Evolutionary conservation across 35 echinoderm and acorn worm genomes (phyloP).

Genomic region (Hemicentrotus pulcherrimus): DNA sequence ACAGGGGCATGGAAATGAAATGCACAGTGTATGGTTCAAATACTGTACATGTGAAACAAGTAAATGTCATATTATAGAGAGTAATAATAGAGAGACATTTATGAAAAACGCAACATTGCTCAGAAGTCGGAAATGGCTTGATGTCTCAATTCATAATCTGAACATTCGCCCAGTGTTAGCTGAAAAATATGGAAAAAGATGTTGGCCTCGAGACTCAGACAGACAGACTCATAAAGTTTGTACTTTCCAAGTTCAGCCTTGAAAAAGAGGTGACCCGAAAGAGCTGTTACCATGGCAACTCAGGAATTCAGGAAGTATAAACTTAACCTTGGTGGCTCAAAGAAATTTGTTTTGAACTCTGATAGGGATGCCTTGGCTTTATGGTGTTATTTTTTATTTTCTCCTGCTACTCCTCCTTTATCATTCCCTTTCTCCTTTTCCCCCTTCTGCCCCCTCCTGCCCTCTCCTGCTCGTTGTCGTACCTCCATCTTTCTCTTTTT

Average conservation of each 20-base stretch:
- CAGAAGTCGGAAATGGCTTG: background rate
- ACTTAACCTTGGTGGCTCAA: background rate
- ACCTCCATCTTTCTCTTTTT: background rate
- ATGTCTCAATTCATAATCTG: background rate
- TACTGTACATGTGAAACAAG: background rate
- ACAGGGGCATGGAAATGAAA: too few species aligned
- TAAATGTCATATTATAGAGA: background rate
- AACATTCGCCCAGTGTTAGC: background rate
- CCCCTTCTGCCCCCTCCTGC: background rate
- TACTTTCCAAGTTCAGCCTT: background rate
- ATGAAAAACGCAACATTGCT: background rate
- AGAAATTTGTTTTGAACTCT: background rate
- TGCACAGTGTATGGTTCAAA: too few species aligned
- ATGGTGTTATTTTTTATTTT: background rate
- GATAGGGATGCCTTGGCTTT: background rate
- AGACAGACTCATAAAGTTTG: background rate
- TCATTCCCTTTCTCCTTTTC: background rate
- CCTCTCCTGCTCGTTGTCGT: background rate
- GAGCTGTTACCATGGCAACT: background rate
- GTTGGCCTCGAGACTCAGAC: background rate
- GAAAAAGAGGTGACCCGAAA: background rate
- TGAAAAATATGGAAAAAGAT: background rate
- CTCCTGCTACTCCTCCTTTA: background rate
- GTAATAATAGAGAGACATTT: background rate
- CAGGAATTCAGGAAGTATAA: constrained; percentile 9